These are phyloP conservation scores for Tricholaema leucomelas DNA, from an alignment of 2,113 vertebrate species.

Conservation along the genomic window DNA sequence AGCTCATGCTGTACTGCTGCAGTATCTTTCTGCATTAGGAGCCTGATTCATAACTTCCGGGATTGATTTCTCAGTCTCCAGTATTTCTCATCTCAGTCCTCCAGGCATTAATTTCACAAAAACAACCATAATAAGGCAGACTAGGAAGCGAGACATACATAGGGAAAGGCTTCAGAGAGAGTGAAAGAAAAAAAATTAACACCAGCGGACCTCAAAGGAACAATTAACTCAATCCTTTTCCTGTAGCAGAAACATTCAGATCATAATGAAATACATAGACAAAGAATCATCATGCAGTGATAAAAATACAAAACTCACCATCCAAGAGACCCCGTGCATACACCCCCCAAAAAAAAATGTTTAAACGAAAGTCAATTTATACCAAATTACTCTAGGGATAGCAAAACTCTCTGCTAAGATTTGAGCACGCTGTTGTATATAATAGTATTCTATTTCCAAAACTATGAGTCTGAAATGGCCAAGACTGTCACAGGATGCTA, in stretches of 20 bases:
- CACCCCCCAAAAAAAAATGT: no score
- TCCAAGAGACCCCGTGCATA: neutral
- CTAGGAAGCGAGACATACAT: neutral
- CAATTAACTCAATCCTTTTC: neutral
- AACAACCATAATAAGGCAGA: neutral
- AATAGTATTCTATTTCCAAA: neutral
- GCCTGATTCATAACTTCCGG: neutral
- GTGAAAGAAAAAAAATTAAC: neutral
- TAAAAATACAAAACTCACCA: neutral
- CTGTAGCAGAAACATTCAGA: neutral
- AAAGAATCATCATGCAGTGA: neutral
- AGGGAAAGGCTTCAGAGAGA: neutral
- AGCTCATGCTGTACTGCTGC: neutral
- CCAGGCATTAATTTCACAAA: neutral
- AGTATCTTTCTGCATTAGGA: conserved; percentile 18
- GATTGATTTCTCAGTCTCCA: neutral
- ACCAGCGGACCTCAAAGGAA: neutral
- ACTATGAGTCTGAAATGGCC: neutral
- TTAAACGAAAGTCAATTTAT: neutral
- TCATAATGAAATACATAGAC: neutral
- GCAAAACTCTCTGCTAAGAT: neutral
- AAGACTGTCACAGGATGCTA: neutral
- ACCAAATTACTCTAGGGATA: neutral
- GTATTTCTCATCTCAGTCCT: neutral
- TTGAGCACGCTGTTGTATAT: neutral